A percentile compares a stretch with the other conserved stretches of the same genome.
Evolutionary conservation across 1,140 invertebrate species (phyloP).

Genomic region (Drosophila rhopaloa): DNA sequence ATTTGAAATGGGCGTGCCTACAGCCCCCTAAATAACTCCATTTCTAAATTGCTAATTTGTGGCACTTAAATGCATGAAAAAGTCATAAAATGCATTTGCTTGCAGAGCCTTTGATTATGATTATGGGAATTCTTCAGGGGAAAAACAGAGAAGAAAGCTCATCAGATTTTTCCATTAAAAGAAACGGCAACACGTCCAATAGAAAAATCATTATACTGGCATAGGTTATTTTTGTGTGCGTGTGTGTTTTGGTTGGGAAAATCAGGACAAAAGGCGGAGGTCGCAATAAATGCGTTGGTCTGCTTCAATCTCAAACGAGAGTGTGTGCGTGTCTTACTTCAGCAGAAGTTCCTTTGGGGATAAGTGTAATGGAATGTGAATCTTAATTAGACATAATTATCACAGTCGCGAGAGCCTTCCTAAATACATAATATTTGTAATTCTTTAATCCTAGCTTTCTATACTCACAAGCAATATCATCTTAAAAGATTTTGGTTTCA

Average conservation of each 20-base stretch:
- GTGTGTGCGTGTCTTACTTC: slow-evolving; percentile 18
- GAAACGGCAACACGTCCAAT: slow-evolving; percentile 73
- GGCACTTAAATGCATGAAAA: slow-evolving; percentile 55
- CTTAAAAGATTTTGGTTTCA: background rate
- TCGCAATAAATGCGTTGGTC: slow-evolving; percentile 59
- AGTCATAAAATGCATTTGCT: slow-evolving; percentile 75
- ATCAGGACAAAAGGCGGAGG: slow-evolving; percentile 52
- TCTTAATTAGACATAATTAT: slow-evolving; percentile 54
- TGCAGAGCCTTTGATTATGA: slow-evolving; percentile 34
- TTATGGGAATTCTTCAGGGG: slow-evolving; percentile 49
- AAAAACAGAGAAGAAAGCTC: slow-evolving; percentile 55
- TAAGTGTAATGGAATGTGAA: slow-evolving; percentile 53
- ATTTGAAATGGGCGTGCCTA: slow-evolving; percentile 43
- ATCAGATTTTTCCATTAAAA: slow-evolving; percentile 69
- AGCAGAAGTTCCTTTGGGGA: background rate
- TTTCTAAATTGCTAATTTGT: slow-evolving; percentile 61
- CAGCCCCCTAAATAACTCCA: slow-evolving; percentile 14
- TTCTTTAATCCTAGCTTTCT: background rate
- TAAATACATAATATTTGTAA: background rate
- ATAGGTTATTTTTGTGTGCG: slow-evolving; percentile 12
- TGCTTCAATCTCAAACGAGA: slow-evolving; percentile 34
- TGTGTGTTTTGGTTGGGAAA: slow-evolving; percentile 20
- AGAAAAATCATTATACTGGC: slow-evolving; percentile 61
- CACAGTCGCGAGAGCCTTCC: background rate
- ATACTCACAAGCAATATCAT: background rate